Evolutionary conservation across 2,113 vertebrate genomes (phyloP).

Genomic region (Cygnus buccinator): DNA sequence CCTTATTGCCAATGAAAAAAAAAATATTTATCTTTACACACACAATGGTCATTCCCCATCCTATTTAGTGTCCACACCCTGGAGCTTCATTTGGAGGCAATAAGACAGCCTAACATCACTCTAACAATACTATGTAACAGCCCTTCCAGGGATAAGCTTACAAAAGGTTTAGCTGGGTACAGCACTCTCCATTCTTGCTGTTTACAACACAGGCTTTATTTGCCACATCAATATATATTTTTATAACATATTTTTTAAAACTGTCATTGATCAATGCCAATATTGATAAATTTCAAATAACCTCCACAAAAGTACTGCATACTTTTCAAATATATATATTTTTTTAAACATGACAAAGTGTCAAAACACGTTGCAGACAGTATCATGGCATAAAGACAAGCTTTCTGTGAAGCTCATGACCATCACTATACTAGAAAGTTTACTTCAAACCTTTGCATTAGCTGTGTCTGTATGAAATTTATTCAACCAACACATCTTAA

Average conservation of each 20-base stretch:
- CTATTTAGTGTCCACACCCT: not conserved
- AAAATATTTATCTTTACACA: rapidly evolving
- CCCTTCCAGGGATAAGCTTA: not conserved
- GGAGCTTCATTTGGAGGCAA: not conserved
- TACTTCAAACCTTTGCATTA: not conserved
- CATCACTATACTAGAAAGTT: not conserved
- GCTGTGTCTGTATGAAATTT: not conserved
- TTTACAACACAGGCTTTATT: not conserved
- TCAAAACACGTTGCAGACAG: not conserved
- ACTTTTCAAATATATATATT: not conserved
- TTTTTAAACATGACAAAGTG: not conserved
- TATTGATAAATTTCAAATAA: not conserved
- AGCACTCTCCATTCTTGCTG: not conserved
- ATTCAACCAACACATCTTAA: not conserved
- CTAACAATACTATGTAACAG: not conserved
- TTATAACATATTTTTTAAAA: not conserved
- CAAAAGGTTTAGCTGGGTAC: not conserved
- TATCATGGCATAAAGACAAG: rapidly evolving
- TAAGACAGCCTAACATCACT: not conserved
- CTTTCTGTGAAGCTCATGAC: not conserved
- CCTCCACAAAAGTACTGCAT: not conserved
- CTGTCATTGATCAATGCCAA: not conserved
- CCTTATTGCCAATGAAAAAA: not conserved
- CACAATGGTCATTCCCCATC: not conserved
- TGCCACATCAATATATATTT: rapidly evolving